Base-by-base conservation (phyloP, 2,888 invertebrate species). In the Cenopis cana region DNA sequence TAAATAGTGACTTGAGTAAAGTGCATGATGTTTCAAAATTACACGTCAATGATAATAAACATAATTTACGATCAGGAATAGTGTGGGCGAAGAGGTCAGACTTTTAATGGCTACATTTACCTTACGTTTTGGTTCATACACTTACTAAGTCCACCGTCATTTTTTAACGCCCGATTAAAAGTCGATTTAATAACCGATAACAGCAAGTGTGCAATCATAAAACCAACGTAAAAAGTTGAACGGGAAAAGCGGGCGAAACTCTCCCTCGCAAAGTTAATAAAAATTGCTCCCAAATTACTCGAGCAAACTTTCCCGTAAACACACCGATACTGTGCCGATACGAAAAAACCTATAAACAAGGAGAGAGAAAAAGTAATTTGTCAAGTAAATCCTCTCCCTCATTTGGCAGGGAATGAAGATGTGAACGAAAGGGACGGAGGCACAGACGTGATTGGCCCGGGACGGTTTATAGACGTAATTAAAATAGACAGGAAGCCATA, bases 351-450 rank as follows among this genome's bases (percentile, higher is more conserved):
- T 73, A 78, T 82, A 88, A 89, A 88, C 87, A 89, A 88, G 89
- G 85, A 85, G 85, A 87, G 83, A 81, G 86, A 87, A 88, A 90
- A 90, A 89, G 90, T 89, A 90, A 91, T 91, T 90, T 91, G 90
- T 91, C 92, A 92, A 90, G 90, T 86, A 89, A 89, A 91, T 90
- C 90, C 89, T 83, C 78, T 84, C 79, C 81, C 82, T 80, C 79
- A 83, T 83, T 86, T 83, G 82, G 85, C 76, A 74, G 76, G 78
- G 81, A 82, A 85, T 81, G 81, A 81, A 79, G 80, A 76, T 75
- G 77, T 77, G 82, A 76, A 67, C 72, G 76, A 76, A 79, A 79
- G 62, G 73, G 76, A 75, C 69, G 72, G 67, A 68, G 75, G 71
- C 72, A 74, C 76, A 76, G 78, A 77, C 74, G 73, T 71, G 66